Evolutionary conservation across 2,888 invertebrate species (phyloP).

Genomic region (Lasioglossum villosulum): DNA sequence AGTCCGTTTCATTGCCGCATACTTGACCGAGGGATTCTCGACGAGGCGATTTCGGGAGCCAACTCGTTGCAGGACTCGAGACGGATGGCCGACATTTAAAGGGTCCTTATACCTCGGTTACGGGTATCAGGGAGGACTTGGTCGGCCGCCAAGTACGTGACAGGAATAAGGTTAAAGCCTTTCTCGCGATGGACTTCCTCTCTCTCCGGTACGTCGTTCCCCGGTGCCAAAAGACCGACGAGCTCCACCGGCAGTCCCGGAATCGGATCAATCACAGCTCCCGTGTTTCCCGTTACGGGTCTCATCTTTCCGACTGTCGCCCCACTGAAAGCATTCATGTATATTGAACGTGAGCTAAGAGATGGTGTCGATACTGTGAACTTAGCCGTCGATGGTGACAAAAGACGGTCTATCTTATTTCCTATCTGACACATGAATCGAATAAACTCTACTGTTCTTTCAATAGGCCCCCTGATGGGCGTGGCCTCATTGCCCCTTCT

Average conservation of each 20-base stretch:
- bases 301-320: background rate
- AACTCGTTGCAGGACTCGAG: constrained; percentile 45
- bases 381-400: background rate
- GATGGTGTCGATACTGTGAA: background rate
- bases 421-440: background rate
- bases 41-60: constrained; percentile 44
- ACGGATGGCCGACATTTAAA: constrained; percentile 67
- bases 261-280: constrained; percentile 35
- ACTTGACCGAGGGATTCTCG: constrained; percentile 16
- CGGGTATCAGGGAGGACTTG: constrained; percentile 59
- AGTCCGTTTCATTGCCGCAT: constrained; percentile 10
- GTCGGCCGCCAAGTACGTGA: constrained; percentile 72
- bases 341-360: background rate
- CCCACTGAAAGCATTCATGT: background rate
- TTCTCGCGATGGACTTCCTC: constrained; percentile 53
- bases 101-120: constrained; percentile 64
- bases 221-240: constrained; percentile 58
- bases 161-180: constrained; percentile 69
- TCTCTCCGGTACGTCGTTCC: background rate
- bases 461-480: background rate
- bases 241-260: constrained; percentile 24
- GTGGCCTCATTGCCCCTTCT: background rate
- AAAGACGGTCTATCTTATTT: background rate
- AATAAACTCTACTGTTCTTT: background rate
- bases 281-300: background rate